Percentiles rank a stretch among this genome's conserved stretches.
Evolutionary conservation across 2,888 invertebrate genomes (phyloP).

Genomic region (Amiota minor): DNA sequence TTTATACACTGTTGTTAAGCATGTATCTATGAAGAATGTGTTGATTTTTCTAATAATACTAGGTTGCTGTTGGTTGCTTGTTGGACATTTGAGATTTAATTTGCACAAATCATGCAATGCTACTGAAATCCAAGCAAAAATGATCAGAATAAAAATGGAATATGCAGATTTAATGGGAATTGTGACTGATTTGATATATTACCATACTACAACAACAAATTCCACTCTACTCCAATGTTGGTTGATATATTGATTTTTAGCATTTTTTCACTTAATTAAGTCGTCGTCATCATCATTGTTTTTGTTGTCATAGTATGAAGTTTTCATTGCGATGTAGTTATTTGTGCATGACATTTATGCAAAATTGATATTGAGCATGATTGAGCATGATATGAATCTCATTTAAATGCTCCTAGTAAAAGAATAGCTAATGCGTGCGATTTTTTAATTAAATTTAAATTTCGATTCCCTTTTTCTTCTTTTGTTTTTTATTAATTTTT

Average conservation of each 20-base stretch:
- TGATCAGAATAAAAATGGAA: neutral
- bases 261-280: constrained; percentile 27
- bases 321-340: neutral
- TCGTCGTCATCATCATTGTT: neutral
- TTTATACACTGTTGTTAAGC: neutral
- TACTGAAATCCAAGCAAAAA: neutral
- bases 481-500: constrained; percentile 5
- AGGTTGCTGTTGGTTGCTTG: no score
- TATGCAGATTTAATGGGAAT: constrained; percentile 30
- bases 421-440: neutral
- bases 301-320: neutral
- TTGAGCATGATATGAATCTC: constrained; percentile 5
- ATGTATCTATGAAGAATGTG: constrained; percentile 11
- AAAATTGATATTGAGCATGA: constrained; percentile 6
- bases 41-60: constrained; percentile 8
- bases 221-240: neutral
- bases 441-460: constrained; percentile 22
- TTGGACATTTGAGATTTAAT: constrained; percentile 37
- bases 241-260: constrained; percentile 13
- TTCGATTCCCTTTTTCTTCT: no score
- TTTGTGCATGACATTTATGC: constrained; percentile 21
- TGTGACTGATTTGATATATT: constrained; percentile 23
- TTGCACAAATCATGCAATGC: constrained; percentile 37
- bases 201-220: neutral
- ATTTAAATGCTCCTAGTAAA: neutral